These are phyloP conservation scores for Trachelus iudaicus DNA, from an alignment of 2,888 invertebrate genomes.

Conservation along the genomic window DNA sequence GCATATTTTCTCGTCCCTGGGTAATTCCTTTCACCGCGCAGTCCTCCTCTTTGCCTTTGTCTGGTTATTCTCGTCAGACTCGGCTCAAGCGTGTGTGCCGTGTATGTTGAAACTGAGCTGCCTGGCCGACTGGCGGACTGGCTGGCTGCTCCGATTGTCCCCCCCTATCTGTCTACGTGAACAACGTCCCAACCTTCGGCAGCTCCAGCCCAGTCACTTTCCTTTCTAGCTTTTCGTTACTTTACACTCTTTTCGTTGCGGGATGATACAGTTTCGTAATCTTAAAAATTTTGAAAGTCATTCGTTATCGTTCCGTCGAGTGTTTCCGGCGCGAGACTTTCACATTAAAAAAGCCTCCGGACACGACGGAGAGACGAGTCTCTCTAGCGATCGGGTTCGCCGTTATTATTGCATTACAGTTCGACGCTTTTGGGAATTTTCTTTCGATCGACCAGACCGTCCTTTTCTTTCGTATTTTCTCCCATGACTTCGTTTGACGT, in stretches of 20 bases:
- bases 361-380: not conserved
- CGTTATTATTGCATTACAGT: not conserved
- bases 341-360: not conserved
- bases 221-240: not conserved
- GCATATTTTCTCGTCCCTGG: not conserved
- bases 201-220: not conserved
- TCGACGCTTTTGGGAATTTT: not conserved
- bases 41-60: constrained; percentile 1
- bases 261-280: not conserved
- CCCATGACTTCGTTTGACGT: too few species aligned
- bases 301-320: not conserved
- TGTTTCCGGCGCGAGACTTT: not conserved
- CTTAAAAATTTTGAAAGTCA: not conserved
- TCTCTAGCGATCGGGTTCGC: not conserved
- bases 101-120: not conserved
- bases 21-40: constrained; percentile 5
- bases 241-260: not conserved
- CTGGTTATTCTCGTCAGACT: constrained; percentile 2
- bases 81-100: not conserved
- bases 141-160: not conserved
- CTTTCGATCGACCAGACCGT: too few species aligned
- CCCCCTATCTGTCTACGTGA: not conserved
- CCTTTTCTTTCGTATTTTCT: too few species aligned
- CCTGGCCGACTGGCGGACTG: not conserved
- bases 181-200: too few species aligned